These are phyloP conservation scores for Oxyteleia sp. DNA, from an alignment of 2,888 invertebrate species.

Conservation along the genomic window DNA sequence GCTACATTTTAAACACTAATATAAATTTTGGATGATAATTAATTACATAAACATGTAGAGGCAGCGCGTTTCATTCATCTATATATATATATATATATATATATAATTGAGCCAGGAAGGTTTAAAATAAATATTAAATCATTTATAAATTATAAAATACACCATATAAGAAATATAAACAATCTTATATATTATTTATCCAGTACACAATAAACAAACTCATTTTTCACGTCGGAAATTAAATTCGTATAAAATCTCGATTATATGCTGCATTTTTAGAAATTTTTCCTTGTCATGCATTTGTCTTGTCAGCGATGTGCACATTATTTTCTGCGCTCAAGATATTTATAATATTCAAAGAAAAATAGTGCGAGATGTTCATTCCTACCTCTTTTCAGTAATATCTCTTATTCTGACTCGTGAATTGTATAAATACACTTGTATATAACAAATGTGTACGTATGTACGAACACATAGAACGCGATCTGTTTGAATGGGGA, in stretches of 20 bases:
- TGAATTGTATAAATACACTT: conserved; percentile 51
- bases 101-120: too few relatives aligned
- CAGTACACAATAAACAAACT: not conserved
- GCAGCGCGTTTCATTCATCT: too few relatives aligned
- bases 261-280: conserved; percentile 4
- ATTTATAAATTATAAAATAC: too few relatives aligned
- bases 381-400: conserved; percentile 48
- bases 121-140: too few relatives aligned
- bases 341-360: conserved; percentile 59
- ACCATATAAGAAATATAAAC: too few relatives aligned
- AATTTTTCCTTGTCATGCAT: conserved; percentile 15
- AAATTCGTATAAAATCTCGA: conserved; percentile 1
- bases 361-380: conserved; percentile 56
- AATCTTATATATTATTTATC: too few relatives aligned
- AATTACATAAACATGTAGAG: too few relatives aligned
- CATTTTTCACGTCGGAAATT: not conserved
- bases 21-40: too few relatives aligned
- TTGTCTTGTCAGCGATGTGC: conserved; percentile 37
- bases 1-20: too few relatives aligned
- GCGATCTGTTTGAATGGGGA: conserved; percentile 46
- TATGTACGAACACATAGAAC: conserved; percentile 28
- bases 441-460: conserved; percentile 46
- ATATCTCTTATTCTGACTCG: conserved; percentile 50
- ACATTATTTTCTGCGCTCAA: conserved; percentile 37
- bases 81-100: too few relatives aligned